Evolutionary conservation across 2,888 invertebrate genomes (phyloP).

Genomic region (Pyrrhosoma nymphula): DNA sequence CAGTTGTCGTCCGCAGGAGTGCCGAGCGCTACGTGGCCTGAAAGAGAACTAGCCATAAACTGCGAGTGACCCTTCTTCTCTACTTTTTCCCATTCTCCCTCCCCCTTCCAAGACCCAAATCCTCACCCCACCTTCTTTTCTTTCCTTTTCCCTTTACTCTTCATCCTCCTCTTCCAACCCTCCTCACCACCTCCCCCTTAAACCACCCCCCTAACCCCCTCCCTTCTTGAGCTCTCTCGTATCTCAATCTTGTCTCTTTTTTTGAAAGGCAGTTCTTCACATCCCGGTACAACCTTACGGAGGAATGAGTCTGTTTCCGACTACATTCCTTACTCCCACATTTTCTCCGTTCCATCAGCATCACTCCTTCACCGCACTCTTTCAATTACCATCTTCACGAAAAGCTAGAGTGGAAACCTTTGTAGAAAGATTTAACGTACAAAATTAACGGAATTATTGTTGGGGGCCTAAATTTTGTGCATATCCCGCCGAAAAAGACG

Average conservation of each 20-base stretch:
- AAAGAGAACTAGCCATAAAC: slow-evolving; percentile 67
- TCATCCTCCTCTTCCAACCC: background rate
- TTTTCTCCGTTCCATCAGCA: background rate
- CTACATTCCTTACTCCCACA: background rate
- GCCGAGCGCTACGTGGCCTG: slow-evolving; percentile 62
- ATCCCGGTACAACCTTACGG: background rate
- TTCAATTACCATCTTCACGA: background rate
- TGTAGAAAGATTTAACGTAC: too few species aligned
- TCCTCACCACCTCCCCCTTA: background rate
- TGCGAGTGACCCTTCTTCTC: slow-evolving; percentile 63
- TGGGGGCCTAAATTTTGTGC: too few species aligned
- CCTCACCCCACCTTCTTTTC: background rate
- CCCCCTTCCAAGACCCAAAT: background rate
- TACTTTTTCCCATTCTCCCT: slow-evolving; percentile 12
- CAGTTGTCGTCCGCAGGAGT: slow-evolving; percentile 67
- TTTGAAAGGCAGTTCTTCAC: slow-evolving; percentile 35
- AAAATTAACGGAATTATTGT: too few species aligned
- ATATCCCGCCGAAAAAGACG: too few species aligned
- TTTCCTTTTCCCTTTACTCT: too few species aligned
- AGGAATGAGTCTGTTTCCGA: background rate
- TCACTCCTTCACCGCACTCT: background rate
- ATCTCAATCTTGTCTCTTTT: slow-evolving; percentile 30
- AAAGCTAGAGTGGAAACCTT: too few species aligned
- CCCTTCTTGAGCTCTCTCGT: background rate
- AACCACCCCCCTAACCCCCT: too few species aligned